Conservation (phyloP, 1,140 invertebrate species). For the Charaxes varanes region DNA sequence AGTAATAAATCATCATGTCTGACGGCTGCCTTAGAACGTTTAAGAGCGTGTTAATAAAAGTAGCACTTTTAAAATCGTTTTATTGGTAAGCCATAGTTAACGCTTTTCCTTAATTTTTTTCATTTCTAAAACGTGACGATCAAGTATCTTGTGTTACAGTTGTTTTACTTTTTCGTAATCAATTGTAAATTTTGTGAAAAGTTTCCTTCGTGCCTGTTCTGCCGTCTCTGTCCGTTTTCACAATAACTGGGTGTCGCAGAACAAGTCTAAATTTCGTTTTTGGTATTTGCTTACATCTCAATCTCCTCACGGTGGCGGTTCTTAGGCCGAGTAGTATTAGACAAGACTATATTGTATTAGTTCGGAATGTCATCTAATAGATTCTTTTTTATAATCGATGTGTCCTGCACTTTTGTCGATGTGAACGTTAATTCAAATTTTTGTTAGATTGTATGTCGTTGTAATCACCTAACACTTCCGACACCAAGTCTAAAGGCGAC, state of each 20-base stretch:
- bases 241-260: constrained; percentile 52
- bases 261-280: constrained; percentile 74
- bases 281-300: constrained; percentile 69
- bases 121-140: too few relatives aligned
- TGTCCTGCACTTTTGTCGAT: constrained; percentile 69
- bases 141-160: too few relatives aligned
- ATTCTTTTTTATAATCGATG: constrained; percentile 62
- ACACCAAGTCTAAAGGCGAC: constrained; percentile 40
- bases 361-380: constrained; percentile 70
- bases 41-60: too few relatives aligned
- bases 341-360: constrained; percentile 45
- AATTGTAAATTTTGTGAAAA: too few relatives aligned
- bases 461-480: constrained; percentile 65
- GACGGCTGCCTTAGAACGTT: too few relatives aligned
- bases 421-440: constrained; percentile 65
- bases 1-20: too few relatives aligned
- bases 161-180: too few relatives aligned
- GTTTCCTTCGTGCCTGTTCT: constrained; percentile 58
- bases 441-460: constrained; percentile 71
- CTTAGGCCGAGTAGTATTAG: constrained; percentile 66
- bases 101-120: too few relatives aligned
- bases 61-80: too few relatives aligned
- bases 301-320: constrained; percentile 65
- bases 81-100: too few relatives aligned
- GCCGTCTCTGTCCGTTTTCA: constrained; percentile 39